phyloP scores from a whole-genome alignment of 2,797 vertebrate genomes.

The Trichosurus vulpecula region DNA sequence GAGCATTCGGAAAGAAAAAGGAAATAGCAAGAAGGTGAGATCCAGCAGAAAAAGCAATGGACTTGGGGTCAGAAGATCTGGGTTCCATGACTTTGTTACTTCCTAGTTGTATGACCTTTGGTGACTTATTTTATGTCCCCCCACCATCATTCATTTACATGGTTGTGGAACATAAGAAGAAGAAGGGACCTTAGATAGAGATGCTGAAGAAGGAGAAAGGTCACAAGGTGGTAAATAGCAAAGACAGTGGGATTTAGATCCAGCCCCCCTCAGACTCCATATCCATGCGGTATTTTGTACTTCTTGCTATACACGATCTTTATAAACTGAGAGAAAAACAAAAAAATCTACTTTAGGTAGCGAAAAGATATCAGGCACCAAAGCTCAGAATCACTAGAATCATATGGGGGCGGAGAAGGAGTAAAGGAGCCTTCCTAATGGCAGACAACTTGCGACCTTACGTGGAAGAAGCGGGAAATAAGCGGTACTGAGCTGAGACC shows the following conservation, averaged over 20 bases:
- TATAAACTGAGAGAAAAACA: background rate
- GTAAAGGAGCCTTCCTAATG: background rate
- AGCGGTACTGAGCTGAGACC: background rate
- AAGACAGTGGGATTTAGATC: background rate
- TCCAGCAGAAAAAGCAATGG: conserved; percentile 39
- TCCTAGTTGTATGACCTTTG: background rate
- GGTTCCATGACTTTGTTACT: background rate
- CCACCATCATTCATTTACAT: background rate
- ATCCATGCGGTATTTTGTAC: background rate
- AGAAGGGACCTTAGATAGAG: background rate
- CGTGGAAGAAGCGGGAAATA: background rate
- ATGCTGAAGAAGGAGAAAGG: background rate
- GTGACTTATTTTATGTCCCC: background rate
- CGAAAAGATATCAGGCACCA: background rate
- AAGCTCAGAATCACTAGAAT: background rate
- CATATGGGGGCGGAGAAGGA: background rate
- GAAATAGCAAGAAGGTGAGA: conserved; percentile 53
- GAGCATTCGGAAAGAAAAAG: conserved; percentile 51
- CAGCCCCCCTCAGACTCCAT: background rate
- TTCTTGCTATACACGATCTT: background rate
- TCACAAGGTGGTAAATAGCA: background rate
- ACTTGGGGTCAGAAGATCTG: background rate
- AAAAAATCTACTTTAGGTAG: background rate
- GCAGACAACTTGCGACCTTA: background rate
- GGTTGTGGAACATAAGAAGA: background rate